Conservation (phyloP, 2,888 invertebrate species). For the Andrena dorsata region DNA sequence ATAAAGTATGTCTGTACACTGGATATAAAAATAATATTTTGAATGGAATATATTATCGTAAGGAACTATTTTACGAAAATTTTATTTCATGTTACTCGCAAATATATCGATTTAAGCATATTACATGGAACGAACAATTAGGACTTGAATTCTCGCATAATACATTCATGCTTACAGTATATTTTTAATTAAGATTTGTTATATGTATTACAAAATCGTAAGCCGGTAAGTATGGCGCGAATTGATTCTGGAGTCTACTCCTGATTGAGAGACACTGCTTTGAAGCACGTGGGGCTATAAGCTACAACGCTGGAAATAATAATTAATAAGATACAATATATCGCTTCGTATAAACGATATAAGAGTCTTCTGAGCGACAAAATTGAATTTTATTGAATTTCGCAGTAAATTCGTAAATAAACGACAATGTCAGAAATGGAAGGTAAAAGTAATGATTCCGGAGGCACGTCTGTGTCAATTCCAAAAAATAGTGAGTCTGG, state of each 20-base stretch:
- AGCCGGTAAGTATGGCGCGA: not conserved
- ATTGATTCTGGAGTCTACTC: not conserved
- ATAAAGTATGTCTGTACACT: not conserved
- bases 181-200: not conserved
- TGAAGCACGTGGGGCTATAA: constrained; percentile 4
- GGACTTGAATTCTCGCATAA: not conserved
- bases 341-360: not conserved
- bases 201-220: not conserved
- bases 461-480: not conserved
- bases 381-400: not conserved
- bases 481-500: not conserved
- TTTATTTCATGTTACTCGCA: not conserved
- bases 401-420: not conserved
- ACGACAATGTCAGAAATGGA: constrained; percentile 8
- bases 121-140: not conserved
- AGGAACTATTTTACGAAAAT: not conserved
- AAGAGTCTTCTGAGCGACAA: not conserved
- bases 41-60: not conserved
- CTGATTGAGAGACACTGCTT: constrained; percentile 35
- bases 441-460: not conserved
- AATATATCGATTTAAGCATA: not conserved
- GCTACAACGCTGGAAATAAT: constrained; percentile 3
- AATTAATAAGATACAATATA: not conserved
- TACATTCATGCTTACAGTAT: not conserved
- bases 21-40: not conserved